Conservation (phyloP, 2,797 vertebrate genomes). For the Takifugu rubripes region DNA sequence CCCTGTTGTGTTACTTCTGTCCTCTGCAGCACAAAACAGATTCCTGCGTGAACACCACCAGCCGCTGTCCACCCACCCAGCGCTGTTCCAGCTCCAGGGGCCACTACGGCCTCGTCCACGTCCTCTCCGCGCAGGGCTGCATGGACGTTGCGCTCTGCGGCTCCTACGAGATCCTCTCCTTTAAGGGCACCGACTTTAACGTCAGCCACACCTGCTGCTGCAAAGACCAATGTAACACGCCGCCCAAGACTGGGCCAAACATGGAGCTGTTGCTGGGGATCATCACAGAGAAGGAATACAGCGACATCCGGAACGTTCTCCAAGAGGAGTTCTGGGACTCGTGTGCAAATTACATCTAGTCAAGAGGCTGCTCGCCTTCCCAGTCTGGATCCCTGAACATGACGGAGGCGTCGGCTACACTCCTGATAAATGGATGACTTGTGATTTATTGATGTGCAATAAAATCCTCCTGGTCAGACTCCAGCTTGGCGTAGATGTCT, state of each 20-base stretch:
- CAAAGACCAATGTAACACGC: constrained; percentile 52
- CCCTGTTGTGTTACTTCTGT: constrained; percentile 59
- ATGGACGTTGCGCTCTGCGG: constrained; percentile 47
- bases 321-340: constrained; percentile 26
- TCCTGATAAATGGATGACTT: constrained; percentile 17
- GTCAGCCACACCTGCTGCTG: constrained; percentile 69
- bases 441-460: constrained; percentile 26
- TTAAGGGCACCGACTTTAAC: constrained; percentile 34
- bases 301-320: neutral
- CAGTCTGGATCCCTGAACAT: constrained; percentile 7
- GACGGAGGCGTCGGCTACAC: constrained; percentile 33
- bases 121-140: constrained; percentile 66
- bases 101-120: constrained; percentile 35
- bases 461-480: constrained; percentile 24
- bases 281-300: neutral
- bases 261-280: constrained; percentile 45
- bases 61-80: constrained; percentile 49
- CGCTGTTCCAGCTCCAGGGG: constrained; percentile 60
- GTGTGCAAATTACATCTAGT: constrained; percentile 42
- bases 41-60: constrained; percentile 42
- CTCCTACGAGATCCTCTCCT: constrained; percentile 15
- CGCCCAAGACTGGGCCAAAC: neutral
- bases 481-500: constrained; percentile 2
- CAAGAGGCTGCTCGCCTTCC: neutral
- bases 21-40: constrained; percentile 48